Evolutionary conservation across 2,113 vertebrate genomes (phyloP), one percentile per base, ranked within the genome.

Genomic region (Nesoenas mayeri): DNA sequence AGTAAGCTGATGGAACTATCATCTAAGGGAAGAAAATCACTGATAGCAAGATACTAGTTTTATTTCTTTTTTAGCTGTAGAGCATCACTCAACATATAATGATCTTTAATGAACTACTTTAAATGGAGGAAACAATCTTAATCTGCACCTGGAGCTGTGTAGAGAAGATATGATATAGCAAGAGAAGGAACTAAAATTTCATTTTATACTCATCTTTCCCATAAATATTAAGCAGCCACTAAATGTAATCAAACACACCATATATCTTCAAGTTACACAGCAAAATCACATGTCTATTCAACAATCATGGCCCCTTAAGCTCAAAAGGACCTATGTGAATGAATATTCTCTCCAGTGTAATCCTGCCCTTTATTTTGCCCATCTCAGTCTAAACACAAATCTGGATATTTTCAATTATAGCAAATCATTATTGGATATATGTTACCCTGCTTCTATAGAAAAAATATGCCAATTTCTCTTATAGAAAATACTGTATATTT

Each of bases 361-460:
- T 28, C 13, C 12, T 72, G 32, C 38, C 48, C 3, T 88, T 87
- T 79, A 24, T 80, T 87, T 61, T 71, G n/a, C 7, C 53, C 5
- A 22, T 31, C 65, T 60, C 18, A 67, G 14, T 64, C 72, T 91
- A 79, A 89, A 57, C 6, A 26, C 10, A 18, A 65, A 53, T 57
- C 48, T 56, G 65, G 29, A 67, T 2, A 3, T 50, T 70, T 64
- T 20, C 13, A 89, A 14, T 74, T 75, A 31, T 10, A 74, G n/a
- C 17, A 86, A 70, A 74, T 58, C 2, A 13, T 53, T 32, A 21
- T 61, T 0, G 0, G 15, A 18, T 1, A 1, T 40, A 57, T 0
- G 0, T 50, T 88, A 66, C 15, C 15, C 47, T 80, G 29, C 10
- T 70, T 38, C 42, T 89, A 22, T 5, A 36, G 38, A 34, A 80